Percentiles rank a stretch among this genome's conserved stretches.
phyloP scores from a whole-genome alignment of 2,797 vertebrate genomes.

The Oreochromis mossambicus region DNA sequence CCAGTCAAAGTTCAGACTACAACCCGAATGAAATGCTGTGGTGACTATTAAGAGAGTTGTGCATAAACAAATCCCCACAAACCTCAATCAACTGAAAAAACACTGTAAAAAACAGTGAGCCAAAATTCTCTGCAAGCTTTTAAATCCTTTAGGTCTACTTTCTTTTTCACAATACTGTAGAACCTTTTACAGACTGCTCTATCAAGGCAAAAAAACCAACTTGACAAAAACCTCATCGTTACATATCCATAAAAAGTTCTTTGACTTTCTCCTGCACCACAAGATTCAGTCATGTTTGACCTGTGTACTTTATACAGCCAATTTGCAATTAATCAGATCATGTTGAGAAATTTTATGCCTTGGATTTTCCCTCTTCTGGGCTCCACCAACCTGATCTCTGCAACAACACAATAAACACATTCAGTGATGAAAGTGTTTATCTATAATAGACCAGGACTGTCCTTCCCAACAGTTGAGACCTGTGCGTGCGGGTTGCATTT shows the following conservation, averaged over 20 bases:
- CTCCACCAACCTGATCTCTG: not conserved
- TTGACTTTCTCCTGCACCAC: not conserved
- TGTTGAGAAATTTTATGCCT: not conserved
- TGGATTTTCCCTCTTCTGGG: not conserved
- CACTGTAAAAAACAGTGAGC: not conserved
- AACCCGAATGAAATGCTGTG: not conserved
- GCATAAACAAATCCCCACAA: not conserved
- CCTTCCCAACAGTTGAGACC: slow-evolving; percentile 1
- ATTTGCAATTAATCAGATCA: not conserved
- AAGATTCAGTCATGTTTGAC: not conserved
- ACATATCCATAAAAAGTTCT: not conserved
- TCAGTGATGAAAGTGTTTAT: not conserved
- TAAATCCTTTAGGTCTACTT: not conserved
- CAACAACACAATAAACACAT: not conserved
- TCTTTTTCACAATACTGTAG: not conserved
- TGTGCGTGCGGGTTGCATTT: slow-evolving; percentile 29
- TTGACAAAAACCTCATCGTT: not conserved
- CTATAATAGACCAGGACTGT: not conserved
- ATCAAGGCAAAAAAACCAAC: not conserved
- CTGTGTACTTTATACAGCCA: not conserved
- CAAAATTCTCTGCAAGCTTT: not conserved
- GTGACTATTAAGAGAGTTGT: not conserved
- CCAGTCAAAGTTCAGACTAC: not conserved
- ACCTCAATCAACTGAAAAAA: not conserved
- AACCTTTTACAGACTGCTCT: not conserved